Base-by-base conservation (phyloP, 2,888 invertebrate species). In the Drosophila nigritarsus region DNA sequence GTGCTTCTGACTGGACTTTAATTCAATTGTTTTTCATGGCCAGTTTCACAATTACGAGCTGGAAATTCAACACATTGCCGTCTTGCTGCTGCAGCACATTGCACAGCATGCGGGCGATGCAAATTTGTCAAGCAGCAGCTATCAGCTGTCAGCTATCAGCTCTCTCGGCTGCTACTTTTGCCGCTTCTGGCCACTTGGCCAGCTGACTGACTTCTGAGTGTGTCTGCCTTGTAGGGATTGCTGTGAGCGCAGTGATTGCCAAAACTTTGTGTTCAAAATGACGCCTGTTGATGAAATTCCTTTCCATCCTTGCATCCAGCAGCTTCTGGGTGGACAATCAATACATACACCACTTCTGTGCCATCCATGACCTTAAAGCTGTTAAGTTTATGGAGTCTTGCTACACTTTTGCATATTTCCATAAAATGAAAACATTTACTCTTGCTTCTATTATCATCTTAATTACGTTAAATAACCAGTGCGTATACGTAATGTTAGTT, bases 31-130 rank as follows among this genome's bases (percentile, higher is more conserved):
- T 67, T 55, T 73, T 73, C 49, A 75, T 55, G 64, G 66, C 59
- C 65, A 67, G 65, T 27, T 60, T 59, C 53, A 70, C 72, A 76
- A 73, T 76, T 69, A 73, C 66, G 53, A 73, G 49, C 32, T 60
- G 59, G 50, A 75, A 79, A 75, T 72, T 76, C 65, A 79, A 67
- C 73, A 73, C 73, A 65, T 79, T 75, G 69, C 58, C 65, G 65
- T 55, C 24, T 29, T 51, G 55, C 29, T 58, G 49, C 58, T n/a
- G 20, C 50, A n/a, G 51, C 45, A 45, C 45, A 15, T 45, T 24
- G 20, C 45, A 45, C 20, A 45, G 65, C 73, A 66, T 76, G 78
- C 72, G 72, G 51, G 63, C 45, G 45, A 77, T 76, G 78, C 60
- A 77, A 75, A 75, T 72, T 55, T 77, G 72, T 66, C 42, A 48